These are phyloP conservation scores for Drosophila eohydei DNA, from an alignment of 2,888 invertebrate species.

Conservation along the genomic window DNA sequence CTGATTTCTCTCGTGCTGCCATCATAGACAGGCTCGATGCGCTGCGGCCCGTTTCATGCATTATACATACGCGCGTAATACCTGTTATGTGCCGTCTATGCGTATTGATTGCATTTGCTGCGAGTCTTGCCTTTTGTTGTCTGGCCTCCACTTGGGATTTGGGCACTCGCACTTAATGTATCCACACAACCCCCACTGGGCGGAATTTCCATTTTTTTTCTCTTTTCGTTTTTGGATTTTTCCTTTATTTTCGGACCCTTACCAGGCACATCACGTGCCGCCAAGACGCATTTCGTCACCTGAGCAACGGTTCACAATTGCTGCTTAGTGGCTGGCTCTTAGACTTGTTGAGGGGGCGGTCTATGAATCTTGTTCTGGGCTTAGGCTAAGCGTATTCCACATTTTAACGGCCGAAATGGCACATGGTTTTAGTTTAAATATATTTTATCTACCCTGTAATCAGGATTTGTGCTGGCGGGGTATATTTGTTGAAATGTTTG, in stretches of 20 bases:
- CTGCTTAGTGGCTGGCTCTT: conserved; percentile 33
- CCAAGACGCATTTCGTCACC: conserved; percentile 75
- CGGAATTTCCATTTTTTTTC: conserved; percentile 16
- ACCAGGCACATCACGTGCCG: conserved; percentile 70
- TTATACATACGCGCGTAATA: conserved; percentile 54
- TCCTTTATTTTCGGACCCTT: conserved; percentile 50
- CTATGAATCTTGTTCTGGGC: conserved; percentile 10
- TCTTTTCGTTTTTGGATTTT: conserved; percentile 11
- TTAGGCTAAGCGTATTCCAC: conserved; percentile 11
- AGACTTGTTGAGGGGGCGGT: conserved; percentile 7
- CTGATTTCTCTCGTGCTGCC: conserved; percentile 64
- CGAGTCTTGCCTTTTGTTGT: conserved; percentile 60
- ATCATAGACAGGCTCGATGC: conserved; percentile 8
- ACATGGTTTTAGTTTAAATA: background rate
- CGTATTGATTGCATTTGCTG: conserved; percentile 77
- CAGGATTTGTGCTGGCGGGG: background rate
- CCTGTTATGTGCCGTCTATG: conserved; percentile 74
- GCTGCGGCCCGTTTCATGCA: conserved; percentile 46
- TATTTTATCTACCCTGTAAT: background rate
- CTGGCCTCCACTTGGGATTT: conserved; percentile 66
- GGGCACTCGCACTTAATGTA: conserved; percentile 42
- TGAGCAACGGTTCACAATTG: conserved; percentile 53
- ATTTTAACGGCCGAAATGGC: conserved; percentile 7
- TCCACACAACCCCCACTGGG: conserved; percentile 24
- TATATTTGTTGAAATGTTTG: background rate